These are phyloP conservation scores for Brachionus koreanus DNA, from an alignment of 1,140 invertebrate species.

Conservation along the genomic window DNA sequence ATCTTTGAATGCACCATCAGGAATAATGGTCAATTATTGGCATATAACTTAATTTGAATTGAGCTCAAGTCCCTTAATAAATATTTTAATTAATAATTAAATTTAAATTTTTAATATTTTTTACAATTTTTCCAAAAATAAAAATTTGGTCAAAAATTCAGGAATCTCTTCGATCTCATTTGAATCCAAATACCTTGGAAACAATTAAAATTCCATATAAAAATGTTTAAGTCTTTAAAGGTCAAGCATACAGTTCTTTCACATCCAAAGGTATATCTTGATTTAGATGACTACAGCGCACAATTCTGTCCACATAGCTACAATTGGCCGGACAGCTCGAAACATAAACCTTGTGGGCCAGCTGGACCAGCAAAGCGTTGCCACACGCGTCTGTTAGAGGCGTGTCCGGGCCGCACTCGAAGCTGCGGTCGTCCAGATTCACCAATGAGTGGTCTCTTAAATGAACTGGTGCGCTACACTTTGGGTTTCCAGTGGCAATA, in stretches of 20 bases:
- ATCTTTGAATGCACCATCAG: conserved; percentile 88
- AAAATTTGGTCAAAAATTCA: conserved; percentile 76
- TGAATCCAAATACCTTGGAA: conserved; percentile 78
- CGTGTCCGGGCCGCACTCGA: not conserved
- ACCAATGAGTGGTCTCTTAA: conserved; percentile 78
- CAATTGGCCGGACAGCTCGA: conserved; percentile 80
- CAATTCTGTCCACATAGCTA: conserved; percentile 85
- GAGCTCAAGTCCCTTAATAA: conserved; percentile 91
- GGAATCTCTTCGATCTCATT: conserved; percentile 87
- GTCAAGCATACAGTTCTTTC: conserved; percentile 81
- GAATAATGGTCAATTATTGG: conserved; percentile 93
- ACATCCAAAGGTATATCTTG: conserved; percentile 84
- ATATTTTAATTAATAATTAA: conserved; percentile 49
- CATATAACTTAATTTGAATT: conserved; percentile 87
- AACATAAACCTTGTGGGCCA: conserved; percentile 24
- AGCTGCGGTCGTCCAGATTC: conserved; percentile 75
- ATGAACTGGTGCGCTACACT: conserved; percentile 72
- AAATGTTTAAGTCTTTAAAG: not conserved
- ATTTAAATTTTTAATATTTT: not conserved
- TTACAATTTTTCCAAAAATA: conserved; percentile 81
- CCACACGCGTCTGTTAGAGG: not conserved
- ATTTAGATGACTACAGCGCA: conserved; percentile 81
- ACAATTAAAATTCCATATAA: conserved; percentile 34
- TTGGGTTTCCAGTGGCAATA: conserved; percentile 66
- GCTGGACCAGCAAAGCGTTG: not conserved